These are phyloP conservation scores for Amiota mariae DNA, from an alignment of 2,888 invertebrate species.

Conservation along the genomic window DNA sequence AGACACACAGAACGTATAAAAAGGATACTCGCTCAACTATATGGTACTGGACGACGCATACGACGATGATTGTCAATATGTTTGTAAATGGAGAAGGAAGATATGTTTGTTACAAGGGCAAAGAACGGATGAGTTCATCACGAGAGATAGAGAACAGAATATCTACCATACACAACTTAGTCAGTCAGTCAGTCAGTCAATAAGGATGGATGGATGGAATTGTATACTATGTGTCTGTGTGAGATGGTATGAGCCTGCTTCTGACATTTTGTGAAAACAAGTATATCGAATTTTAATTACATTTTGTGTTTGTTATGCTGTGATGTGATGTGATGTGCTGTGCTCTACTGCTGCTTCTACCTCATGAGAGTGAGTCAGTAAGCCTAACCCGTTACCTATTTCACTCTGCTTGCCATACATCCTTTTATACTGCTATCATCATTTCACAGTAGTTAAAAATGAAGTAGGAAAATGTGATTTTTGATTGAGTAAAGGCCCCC, in stretches of 20 bases:
- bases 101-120: background rate
- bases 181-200: no score
- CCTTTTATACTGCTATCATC: background rate
- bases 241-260: slow-evolving; percentile 4
- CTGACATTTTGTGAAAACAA: slow-evolving; percentile 61
- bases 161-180: no score
- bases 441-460: slow-evolving; percentile 7
- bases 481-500: slow-evolving; percentile 57
- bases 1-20: background rate
- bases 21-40: background rate
- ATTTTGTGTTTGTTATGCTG: slow-evolving; percentile 53
- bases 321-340: no score
- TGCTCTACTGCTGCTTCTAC: no score
- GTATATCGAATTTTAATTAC: slow-evolving; percentile 69
- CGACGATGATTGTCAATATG: slow-evolving; percentile 23
- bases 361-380: no score
- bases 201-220: no score
- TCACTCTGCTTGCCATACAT: background rate
- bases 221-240: no score
- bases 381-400: no score
- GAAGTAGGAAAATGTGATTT: slow-evolving; percentile 61
- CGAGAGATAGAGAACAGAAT: background rate
- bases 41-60: no score
- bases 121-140: background rate
- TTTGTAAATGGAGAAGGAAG: slow-evolving; percentile 32